A percentile compares a stretch with the other conserved stretches of the same genome.
Conservation (phyloP, 2,888 invertebrate species). For the Hirtodrosophila confusa region DNA sequence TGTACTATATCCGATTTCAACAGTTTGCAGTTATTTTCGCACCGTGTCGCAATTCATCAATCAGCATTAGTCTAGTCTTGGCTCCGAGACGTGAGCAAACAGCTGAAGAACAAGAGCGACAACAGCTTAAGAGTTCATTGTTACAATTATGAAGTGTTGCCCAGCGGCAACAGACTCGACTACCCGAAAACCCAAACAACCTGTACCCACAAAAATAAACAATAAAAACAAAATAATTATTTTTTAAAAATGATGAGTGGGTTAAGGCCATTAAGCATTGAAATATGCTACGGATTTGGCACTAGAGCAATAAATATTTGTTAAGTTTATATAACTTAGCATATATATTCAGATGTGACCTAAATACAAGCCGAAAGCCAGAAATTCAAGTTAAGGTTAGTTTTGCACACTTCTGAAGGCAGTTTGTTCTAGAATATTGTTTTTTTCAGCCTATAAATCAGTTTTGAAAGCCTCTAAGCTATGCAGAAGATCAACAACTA, state of each 20-base stretch:
- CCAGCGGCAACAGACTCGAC: slow-evolving; percentile 24
- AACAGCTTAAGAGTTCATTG: slow-evolving; percentile 79
- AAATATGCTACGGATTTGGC: neutral
- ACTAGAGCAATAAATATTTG: neutral
- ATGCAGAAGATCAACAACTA: no score
- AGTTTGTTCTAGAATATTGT: no score
- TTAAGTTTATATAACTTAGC: no score
- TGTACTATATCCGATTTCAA: slow-evolving; percentile 28
- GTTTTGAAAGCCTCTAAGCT: no score
- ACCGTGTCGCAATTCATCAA: slow-evolving; percentile 50
- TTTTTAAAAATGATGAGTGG: slow-evolving; percentile 3
- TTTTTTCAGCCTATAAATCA: no score
- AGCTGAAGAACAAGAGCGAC: slow-evolving; percentile 68
- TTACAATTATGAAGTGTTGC: slow-evolving; percentile 71
- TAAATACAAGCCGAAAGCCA: no score
- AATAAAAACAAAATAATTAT: neutral
- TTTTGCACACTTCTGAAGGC: no score
- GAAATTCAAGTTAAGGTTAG: no score
- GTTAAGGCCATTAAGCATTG: neutral
- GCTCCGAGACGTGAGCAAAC: slow-evolving; percentile 16
- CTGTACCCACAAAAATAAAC: slow-evolving; percentile 22
- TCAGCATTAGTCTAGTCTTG: slow-evolving; percentile 68
- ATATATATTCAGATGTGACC: no score
- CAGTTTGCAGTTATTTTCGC: slow-evolving; percentile 40
- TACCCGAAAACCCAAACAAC: slow-evolving; percentile 9